phyloP scores from a whole-genome alignment of 2,113 vertebrate species.

The Lontra canadensis region DNA sequence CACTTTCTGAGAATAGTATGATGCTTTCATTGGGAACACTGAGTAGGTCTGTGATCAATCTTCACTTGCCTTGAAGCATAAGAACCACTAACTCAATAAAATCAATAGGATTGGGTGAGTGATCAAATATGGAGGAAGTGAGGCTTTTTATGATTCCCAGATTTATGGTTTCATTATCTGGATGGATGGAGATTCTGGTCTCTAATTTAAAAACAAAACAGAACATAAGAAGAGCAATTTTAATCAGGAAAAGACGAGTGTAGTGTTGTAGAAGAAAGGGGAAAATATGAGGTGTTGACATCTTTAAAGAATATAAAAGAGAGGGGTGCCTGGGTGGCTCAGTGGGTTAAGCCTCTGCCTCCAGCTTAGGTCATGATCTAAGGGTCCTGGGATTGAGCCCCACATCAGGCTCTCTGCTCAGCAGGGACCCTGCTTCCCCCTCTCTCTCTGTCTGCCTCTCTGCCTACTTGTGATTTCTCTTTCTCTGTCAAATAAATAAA shows the following conservation, averaged over 20 bases:
- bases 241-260: not conserved
- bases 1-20: not conserved
- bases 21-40: not conserved
- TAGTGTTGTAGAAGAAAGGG: not conserved
- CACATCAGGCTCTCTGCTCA: too few species aligned
- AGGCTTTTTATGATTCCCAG: not conserved
- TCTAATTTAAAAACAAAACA: not conserved
- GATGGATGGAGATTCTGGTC: not conserved
- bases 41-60: not conserved
- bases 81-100: not conserved
- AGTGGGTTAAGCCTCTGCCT: too few species aligned
- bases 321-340: too few species aligned
- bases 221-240: not conserved
- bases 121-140: not conserved
- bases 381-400: too few species aligned
- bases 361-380: too few species aligned
- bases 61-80: not conserved
- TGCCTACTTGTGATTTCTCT: too few species aligned
- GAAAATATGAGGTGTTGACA: not conserved
- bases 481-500: too few species aligned
- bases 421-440: too few species aligned
- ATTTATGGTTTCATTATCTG: slow-evolving; percentile 10
- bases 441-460: too few species aligned
- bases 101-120: not conserved
- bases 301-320: not conserved